Conservation (phyloP, 2,888 invertebrate species). For the Drosophila sordidapex region DNA sequence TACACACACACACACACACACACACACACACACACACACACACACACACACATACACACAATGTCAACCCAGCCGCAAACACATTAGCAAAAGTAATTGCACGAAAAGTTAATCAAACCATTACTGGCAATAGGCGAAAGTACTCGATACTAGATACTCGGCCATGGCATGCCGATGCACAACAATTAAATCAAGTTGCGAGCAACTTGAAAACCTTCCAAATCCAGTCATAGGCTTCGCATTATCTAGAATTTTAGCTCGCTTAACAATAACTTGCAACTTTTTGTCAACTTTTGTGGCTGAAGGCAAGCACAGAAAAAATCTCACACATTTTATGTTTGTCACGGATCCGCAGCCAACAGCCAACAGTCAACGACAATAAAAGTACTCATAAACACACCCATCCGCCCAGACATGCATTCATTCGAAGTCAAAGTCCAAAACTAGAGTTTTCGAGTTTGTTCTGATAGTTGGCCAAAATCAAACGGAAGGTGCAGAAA, state of each 20-base stretch:
- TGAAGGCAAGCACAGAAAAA: slow-evolving; percentile 20
- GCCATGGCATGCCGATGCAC: slow-evolving; percentile 34
- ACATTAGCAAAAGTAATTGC: slow-evolving; percentile 9
- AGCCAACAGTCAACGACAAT: neutral
- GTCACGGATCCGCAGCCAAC: slow-evolving; percentile 48
- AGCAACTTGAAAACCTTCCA: slow-evolving; percentile 33
- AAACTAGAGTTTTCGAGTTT: slow-evolving; percentile 3
- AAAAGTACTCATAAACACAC: slow-evolving; percentile 13
- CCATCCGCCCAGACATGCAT: slow-evolving; percentile 22
- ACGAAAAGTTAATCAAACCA: slow-evolving; percentile 24
- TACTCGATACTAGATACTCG: slow-evolving; percentile 28
- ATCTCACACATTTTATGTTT: slow-evolving; percentile 43
- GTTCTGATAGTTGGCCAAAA: slow-evolving; percentile 10
- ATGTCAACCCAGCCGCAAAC: slow-evolving; percentile 22
- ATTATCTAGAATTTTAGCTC: slow-evolving; percentile 42
- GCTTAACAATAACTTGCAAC: slow-evolving; percentile 13
- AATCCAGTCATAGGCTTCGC: slow-evolving; percentile 21
- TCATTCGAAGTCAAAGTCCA: slow-evolving; percentile 20
- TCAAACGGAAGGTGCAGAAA: slow-evolving; percentile 54
- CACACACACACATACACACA: slow-evolving; percentile 20
- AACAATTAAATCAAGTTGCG: slow-evolving; percentile 21
- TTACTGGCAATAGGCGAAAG: slow-evolving; percentile 35
- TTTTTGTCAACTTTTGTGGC: slow-evolving; percentile 18
- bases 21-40: slow-evolving; percentile 17
- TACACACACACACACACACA: slow-evolving; percentile 7